Evolutionary conservation across 2,797 vertebrate genomes (phyloP), one percentile per base, ranked within the genome.

Genomic region (Sebastes oblongus): DNA sequence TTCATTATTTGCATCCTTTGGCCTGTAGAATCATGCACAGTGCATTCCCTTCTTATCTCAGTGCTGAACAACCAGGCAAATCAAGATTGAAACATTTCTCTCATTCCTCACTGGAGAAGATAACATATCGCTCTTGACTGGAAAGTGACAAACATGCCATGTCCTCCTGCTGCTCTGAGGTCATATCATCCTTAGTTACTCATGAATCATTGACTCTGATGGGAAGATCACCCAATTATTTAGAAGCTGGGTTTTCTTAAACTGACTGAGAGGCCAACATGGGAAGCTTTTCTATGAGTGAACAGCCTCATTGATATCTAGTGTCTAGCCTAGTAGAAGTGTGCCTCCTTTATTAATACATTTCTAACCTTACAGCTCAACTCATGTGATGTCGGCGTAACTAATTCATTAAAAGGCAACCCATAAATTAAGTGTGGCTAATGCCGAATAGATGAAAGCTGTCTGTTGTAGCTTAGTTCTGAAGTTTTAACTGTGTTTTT

Each of bases 41-140:
- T 18, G 22, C n/a, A 68, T 82, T 87, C 58, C 25, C 2, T 4
- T 87, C 77, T 80, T 79, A 83, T 86, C 86, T 78, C 27, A 50
- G 20, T 46, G 61, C 18, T 4, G 18, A 78, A 36, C 46, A 59
- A 73, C 6, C 61, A 20, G 36, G 27, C 2, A 56, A 30, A 78
- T 50, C 72, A 39, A 82, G n/a, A 72, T 62, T 5, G 7, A 52
- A 83, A 22, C 25, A 75, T 32, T 39, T 16, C 29, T 13, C 54
- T 78, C 55, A 56, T 73, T 88, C 52, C 73, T 68, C 36, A 52
- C 50, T 3, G n/a, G 59, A 77, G 20, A 70, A 59, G 24, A 78
- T 13, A 73, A 72, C 24, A 36, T 42, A 25, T 71, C 8, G 11
- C 8, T 13, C 8, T 59, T 59, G 13, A 55, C 59, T 42, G 2